Evolutionary conservation across 1,140 invertebrate species (phyloP).

Genomic region (Parapsyche elsis): DNA sequence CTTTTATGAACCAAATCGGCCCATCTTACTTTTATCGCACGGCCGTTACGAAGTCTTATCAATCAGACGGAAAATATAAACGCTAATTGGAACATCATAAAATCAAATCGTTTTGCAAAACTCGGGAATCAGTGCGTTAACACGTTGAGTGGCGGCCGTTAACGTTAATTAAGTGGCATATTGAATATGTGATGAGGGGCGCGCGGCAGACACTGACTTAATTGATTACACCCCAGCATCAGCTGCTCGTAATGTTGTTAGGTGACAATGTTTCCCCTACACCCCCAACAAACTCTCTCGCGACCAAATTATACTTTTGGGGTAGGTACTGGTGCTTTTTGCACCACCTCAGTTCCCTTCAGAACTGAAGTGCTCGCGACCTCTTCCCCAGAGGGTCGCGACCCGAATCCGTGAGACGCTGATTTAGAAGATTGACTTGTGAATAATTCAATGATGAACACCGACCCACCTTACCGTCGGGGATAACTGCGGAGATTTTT

Average conservation of each 20-base stretch:
- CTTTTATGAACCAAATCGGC: too few relatives aligned
- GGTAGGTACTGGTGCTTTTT: not conserved
- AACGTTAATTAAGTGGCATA: constrained; percentile 24
- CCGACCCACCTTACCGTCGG: constrained; percentile 19
- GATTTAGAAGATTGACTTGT: constrained; percentile 43
- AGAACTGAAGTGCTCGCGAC: constrained; percentile 1
- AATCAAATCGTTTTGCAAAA: not conserved
- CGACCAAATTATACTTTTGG: constrained; percentile 27
- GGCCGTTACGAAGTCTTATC: too few relatives aligned
- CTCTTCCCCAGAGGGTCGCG: constrained; percentile 6
- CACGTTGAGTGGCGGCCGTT: constrained; percentile 2
- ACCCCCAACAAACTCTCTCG: not conserved
- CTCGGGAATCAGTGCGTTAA: not conserved
- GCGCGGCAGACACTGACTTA: constrained; percentile 20
- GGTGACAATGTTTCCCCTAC: constrained; percentile 20
- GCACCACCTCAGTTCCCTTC: not conserved
- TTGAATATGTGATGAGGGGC: constrained; percentile 31
- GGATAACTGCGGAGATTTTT: not conserved
- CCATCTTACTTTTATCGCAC: too few relatives aligned
- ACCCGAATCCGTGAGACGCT: constrained; percentile 19
- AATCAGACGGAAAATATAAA: not conserved
- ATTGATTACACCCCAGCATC: constrained; percentile 10
- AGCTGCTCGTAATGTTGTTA: not conserved
- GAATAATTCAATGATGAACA: constrained; percentile 42
- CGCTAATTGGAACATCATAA: not conserved